Evolutionary conservation across 92 coral and sea anemone genomes (phyloP), one percentile per base, ranked within the genome.

Genomic region (Parazoanthus swiftii): DNA sequence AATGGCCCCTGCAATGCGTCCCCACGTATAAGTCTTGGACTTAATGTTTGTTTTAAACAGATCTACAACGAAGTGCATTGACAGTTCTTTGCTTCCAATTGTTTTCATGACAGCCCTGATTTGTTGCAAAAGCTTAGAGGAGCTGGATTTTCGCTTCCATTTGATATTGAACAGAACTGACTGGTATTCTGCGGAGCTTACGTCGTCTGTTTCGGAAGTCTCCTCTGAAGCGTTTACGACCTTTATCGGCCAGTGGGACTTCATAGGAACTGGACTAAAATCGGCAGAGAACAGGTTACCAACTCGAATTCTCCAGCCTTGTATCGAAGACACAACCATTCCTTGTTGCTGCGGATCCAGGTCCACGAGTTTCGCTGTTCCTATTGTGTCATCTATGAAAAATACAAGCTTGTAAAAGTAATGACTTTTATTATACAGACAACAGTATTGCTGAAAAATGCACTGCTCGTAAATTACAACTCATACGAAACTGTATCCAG

Each of bases 271-370:
- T 8, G 92, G 90, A 3, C 78, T 65, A n/a, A 74, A 93, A 79
- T 91, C 94, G 20, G 91, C 96, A 11, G 92, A 84, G 81, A 93
- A 93, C 38, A 81, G 70, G 21, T 93, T 81, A 2, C 90, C 91
- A 36, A 93, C n/a, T 33, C 89, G 82, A 36, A 93, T 77, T 71
- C 91, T 88, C 96, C 96, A 93, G 43, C 96, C 96, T 88, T 90
- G 92, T 68, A 93, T 75, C 35, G 88, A 82, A 6, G 94, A 89
- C 26, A 85, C 81, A 1, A 86, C 5, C 66, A 58, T 11, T 58
- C 66, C 66, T 77, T 92, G 96, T 3, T 89, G 91, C 14, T 93
- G 86, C 1, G 92, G 72, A 63, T 93, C 96, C 77, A 93, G 43
- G 89, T 93, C 96, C 1, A 91, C 94, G 89, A 93, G 77, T 66